A percentile compares a stretch with the other conserved stretches of the same genome.
Conservation (phyloP, 2,113 vertebrate species). For the Piprites chloris region DNA sequence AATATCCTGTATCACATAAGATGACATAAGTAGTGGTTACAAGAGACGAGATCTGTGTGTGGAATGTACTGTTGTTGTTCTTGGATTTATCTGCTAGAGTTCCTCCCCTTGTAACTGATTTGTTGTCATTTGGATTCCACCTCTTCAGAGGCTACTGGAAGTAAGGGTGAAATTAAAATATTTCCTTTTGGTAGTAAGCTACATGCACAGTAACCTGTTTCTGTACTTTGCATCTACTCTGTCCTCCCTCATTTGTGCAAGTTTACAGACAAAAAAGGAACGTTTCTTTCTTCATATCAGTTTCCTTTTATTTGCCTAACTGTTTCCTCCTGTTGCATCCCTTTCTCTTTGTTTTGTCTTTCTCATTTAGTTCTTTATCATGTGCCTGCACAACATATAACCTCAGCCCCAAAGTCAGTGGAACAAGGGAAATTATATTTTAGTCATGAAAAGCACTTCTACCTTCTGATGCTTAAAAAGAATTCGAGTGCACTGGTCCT, state of each 20-base stretch:
- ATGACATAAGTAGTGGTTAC: background rate
- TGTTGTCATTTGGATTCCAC: background rate
- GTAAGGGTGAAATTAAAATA: background rate
- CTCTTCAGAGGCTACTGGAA: constrained; percentile 26
- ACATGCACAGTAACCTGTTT: background rate
- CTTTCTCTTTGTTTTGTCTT: background rate
- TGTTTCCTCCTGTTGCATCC: background rate
- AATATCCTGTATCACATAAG: background rate
- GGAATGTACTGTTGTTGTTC: background rate
- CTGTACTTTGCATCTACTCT: background rate
- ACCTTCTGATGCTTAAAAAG: background rate
- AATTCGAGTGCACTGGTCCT: background rate
- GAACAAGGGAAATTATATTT: background rate
- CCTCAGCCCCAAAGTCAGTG: background rate
- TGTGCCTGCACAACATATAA: background rate
- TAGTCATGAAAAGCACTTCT: background rate
- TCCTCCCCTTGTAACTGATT: background rate
- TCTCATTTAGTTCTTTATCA: background rate
- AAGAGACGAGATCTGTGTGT: background rate
- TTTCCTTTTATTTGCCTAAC: constrained; percentile 28
- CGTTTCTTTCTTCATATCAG: background rate
- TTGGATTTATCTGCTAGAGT: constrained; percentile 24
- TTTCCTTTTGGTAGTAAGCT: background rate
- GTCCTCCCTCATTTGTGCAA: background rate
- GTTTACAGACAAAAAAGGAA: constrained; percentile 4